Evolutionary conservation across 2,888 invertebrate species (phyloP), one percentile per base, ranked within the genome.

Genomic region (Desoria tigrina): DNA sequence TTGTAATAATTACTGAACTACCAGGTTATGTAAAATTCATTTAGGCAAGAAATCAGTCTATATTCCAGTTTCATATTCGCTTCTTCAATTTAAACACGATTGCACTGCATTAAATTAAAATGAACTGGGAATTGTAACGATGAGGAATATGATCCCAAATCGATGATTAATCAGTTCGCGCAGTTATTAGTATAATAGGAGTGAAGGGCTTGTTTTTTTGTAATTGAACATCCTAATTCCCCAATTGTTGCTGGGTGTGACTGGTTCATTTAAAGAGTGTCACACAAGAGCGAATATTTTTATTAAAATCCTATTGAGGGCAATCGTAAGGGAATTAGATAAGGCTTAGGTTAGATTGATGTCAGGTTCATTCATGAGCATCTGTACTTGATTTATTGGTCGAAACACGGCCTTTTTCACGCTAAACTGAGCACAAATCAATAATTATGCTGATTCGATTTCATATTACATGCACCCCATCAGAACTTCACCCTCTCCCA

Each of bases 281-380:
- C 51, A 51, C 51, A 51, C 24, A 51, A 21, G 51, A 51, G 24
- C 21, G 51, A 51, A 7, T 26, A 51, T 51, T 24, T 11, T 26
- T 51, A 24, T 51, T 16, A 3, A 6, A 14, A 24, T 26, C 3
- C 24, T 26, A 51, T 11, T 24, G 51, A 51, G 51, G 26, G 24
- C 21, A 51, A 51, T 51, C 24, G 26, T 26, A 51, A 21, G 14
- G 32, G 54, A 32, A 54, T 54, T 54, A 27, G 54, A 54, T 54
- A 28, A 32, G 54, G 18, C 14, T 28, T n/a, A 28, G n/a, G 6
- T 32, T 11, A 18, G 26, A 57, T 42, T 42, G 42, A 49, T 58
- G 24, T 58, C 49, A 58, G 42, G 53, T 37, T 50, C 53, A 60
- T 32, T 60, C 37, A 51, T 51, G 51, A 60, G 60, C 37, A 60